Evolutionary conservation across 2,888 invertebrate genomes (phyloP), one percentile per base, ranked within the genome.

Genomic region (Acleris cristana): DNA sequence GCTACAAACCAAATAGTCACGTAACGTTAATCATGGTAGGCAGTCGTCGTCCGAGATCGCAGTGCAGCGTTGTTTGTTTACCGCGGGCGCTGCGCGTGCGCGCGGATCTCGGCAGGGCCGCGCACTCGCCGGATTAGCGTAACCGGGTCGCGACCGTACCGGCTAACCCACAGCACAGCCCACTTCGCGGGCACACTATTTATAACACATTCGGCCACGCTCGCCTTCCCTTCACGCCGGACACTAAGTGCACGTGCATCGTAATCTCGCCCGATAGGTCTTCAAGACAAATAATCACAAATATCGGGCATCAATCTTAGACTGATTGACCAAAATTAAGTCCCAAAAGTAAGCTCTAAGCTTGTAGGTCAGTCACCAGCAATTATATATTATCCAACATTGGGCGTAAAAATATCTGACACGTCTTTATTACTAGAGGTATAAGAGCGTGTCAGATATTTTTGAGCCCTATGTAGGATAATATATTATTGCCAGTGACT

Each of bases 81-180:
- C 76, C 74, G 77, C 71, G 76, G 75, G 75, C 74, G 72, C 70
- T 65, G 71, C 70, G 76, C 76, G 78, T 76, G 70, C 74, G 71
- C 81, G 14, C 40, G 82, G 80, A 83, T 79, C 80, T 76, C 77
- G 68, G 59, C 75, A 76, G 75, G 80, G 76, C 76, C 75, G 69
- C 74, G 75, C 75, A 76, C 78, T 76, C 73, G 74, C 72, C 44
- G 81, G 79, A 86, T 84, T 81, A 82, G 76, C 72, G 79, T 84
- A 87, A 86, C 83, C 84, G 80, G 87, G 87, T 86, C 87, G 86
- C 81, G 76, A 57, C 34, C 63, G 26, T 40, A 51, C 56, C 51
- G 48, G 23, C 51, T 49, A 55, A 34, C 53, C 49, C 30, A 44
- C 40, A 40, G 10, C 40, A 51, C 73, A 68, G 71, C 76, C 72